Conservation (phyloP, 1,140 invertebrate genomes). For the Druon quercuslanigerum region DNA sequence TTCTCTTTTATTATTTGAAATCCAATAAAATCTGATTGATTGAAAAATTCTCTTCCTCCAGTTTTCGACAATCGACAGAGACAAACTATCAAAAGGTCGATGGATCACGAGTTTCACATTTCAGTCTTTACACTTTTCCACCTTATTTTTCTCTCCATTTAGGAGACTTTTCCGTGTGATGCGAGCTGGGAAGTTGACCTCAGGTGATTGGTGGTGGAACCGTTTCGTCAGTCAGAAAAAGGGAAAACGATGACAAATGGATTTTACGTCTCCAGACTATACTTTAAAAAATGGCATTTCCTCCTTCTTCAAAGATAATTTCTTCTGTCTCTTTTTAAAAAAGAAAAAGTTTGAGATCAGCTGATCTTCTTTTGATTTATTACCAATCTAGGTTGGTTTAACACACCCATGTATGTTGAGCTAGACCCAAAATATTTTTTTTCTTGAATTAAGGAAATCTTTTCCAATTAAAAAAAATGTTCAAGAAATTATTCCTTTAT, state of each 20-base stretch:
- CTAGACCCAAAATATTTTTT: too few species aligned
- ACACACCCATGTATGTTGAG: too few species aligned
- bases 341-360: not conserved
- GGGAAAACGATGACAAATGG: slow-evolving; percentile 20
- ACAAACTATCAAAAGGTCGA: slow-evolving; percentile 18
- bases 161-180: not conserved
- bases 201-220: slow-evolving; percentile 4
- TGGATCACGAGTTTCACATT: slow-evolving; percentile 24
- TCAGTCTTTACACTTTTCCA: slow-evolving; percentile 12
- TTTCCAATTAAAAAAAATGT: too few species aligned
- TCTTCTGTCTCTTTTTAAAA: not conserved
- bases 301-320: not conserved
- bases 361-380: too few species aligned
- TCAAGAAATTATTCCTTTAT: too few species aligned
- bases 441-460: too few species aligned
- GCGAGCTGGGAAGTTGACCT: slow-evolving; percentile 12
- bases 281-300: not conserved
- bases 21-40: slow-evolving; percentile 13
- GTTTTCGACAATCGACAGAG: not conserved
- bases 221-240: slow-evolving; percentile 21
- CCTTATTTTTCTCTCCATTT: slow-evolving; percentile 3
- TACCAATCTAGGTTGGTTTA: too few species aligned
- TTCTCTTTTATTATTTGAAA: not conserved
- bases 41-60: slow-evolving; percentile 11
- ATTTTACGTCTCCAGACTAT: not conserved